Evolutionary conservation across 2,797 vertebrate genomes (phyloP), one percentile per base, ranked within the genome.

Genomic region (Heterohyrax brucei): DNA sequence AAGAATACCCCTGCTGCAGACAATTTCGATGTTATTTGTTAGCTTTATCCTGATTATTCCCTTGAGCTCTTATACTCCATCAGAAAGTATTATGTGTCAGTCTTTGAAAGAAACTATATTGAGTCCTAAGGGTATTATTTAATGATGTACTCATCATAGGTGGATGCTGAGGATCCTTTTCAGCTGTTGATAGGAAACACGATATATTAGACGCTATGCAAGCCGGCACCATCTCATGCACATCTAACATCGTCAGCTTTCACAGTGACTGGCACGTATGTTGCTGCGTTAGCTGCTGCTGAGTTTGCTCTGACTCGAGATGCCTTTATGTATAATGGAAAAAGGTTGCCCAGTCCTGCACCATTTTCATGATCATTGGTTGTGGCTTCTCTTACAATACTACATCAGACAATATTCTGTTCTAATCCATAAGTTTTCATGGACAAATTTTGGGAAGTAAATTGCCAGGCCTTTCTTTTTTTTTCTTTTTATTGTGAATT

Each of bases 81-180:
- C 62, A 89, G 91, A 33, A 87, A 48, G 83, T 92, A 87, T 92
- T 93, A 86, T 59, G 24, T 95, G 72, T 91, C 66, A 73, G 19
- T 81, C 81, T 48, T 96, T 93, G 82, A 33, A 94, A 93, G 56
- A 89, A 94, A 53, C 73, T 92, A 19, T 93, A 21, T 16, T 44
- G 44, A 26, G 5, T 95, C 68, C 86, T 75, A 64, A 89, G 62
- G 48, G 33, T 46, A 44, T 90, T 85, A 78, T 68, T 33, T 87
- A 89, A 53, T 56, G 56, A 82, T 75, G 14, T 59, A 30, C 22
- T 18, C 39, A 75, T 72, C 21, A 30, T 50, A 80, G 12, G 21
- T 89, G 61, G 33, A 53, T 76, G 22, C 59, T 95, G 73, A 75
- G 26, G 14, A 77, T 64, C 26, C 30, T 89, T 83, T 78, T 89